Conservation (phyloP, 1,140 invertebrate genomes). For the Danaus plexippus region DNA sequence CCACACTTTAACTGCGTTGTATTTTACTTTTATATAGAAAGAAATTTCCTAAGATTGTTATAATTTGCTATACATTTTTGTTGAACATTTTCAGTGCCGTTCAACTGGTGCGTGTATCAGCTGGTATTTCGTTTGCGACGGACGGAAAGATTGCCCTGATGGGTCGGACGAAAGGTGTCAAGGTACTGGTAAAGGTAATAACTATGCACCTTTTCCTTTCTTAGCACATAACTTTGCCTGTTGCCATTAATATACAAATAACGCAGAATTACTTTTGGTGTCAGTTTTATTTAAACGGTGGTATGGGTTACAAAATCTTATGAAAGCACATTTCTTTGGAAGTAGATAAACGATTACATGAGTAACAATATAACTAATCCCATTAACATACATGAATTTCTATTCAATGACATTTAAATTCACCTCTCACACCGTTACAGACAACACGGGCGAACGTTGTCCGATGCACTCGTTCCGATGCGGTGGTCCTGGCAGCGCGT, state of each 20-base stretch:
- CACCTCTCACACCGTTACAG: constrained; percentile 24
- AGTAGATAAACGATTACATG: too few species aligned
- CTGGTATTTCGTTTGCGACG: constrained; percentile 94
- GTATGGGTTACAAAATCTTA: too few species aligned
- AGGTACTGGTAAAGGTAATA: constrained; percentile 65
- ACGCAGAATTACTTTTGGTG: too few species aligned
- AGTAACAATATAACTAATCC: too few species aligned
- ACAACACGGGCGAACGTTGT: constrained; percentile 50
- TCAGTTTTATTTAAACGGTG: too few species aligned
- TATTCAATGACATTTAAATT: neutral
- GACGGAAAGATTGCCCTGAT: constrained; percentile 88
- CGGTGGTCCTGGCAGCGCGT: constrained; percentile 69
- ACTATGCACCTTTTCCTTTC: constrained; percentile 43
- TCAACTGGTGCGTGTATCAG: constrained; percentile 89
- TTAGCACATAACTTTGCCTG: constrained; percentile 21
- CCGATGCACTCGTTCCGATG: constrained; percentile 77
- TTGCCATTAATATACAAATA: too few species aligned
- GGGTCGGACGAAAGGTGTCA: constrained; percentile 86
- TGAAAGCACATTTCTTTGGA: too few species aligned
- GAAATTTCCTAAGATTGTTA: too few species aligned
- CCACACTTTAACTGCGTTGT: too few species aligned
- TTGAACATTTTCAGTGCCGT: constrained; percentile 75
- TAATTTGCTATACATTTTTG: neutral
- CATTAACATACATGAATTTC: too few species aligned
- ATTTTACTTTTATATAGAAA: too few species aligned